These are phyloP conservation scores for Microplitis mediator DNA, from an alignment of 1,140 invertebrate genomes.

Conservation along the genomic window DNA sequence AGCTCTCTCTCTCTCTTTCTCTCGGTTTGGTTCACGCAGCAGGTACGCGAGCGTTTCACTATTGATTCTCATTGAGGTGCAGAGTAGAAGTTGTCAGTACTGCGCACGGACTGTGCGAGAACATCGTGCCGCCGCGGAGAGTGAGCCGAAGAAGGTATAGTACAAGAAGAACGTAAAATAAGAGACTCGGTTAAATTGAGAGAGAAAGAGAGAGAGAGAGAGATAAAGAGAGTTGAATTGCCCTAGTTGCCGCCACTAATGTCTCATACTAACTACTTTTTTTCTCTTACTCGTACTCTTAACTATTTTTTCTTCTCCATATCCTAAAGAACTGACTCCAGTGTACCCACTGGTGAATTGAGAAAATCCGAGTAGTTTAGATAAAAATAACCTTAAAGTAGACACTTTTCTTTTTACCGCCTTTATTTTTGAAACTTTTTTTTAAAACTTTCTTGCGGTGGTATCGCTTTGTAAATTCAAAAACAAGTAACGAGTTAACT, in stretches of 20 bases:
- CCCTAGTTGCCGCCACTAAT: slow-evolving; percentile 1
- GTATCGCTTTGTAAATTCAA: background rate
- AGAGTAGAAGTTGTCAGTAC: background rate
- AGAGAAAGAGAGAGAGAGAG: background rate
- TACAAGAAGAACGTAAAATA: background rate
- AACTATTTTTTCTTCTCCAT: background rate
- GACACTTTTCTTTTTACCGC: background rate
- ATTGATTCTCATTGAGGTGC: background rate
- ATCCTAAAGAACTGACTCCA: background rate
- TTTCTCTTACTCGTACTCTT: background rate
- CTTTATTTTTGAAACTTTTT: background rate
- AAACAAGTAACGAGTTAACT: background rate
- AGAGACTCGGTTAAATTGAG: background rate
- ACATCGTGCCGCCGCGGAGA: background rate
- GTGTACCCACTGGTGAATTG: background rate
- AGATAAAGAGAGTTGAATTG: slow-evolving; percentile 6
- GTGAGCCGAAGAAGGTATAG: background rate
- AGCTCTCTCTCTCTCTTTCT: too few species aligned
- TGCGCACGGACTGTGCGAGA: background rate
- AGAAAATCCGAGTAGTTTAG: background rate
- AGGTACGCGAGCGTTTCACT: background rate
- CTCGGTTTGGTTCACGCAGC: background rate
- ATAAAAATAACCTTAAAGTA: background rate
- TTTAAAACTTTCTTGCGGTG: background rate
- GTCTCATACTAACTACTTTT: background rate